Evolutionary conservation across 2,888 invertebrate species (phyloP).

Genomic region (Amphiduros pacificus): DNA sequence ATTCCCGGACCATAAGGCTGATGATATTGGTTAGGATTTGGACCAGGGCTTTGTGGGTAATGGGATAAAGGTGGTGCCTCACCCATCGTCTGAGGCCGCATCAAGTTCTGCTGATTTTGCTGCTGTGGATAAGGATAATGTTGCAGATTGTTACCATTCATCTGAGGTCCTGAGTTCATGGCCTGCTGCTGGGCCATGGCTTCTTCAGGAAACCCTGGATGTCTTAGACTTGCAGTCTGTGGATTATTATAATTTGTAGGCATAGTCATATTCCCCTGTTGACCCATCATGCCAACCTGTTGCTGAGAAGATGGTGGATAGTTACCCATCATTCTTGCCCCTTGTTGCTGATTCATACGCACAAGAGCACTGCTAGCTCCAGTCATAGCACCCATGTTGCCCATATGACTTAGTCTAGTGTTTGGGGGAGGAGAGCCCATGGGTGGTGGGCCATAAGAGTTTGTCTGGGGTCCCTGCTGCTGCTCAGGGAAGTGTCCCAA

Average conservation of each 20-base stretch:
- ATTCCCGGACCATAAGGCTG: constrained; percentile 22
- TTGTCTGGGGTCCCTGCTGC: constrained; percentile 8
- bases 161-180: neutral
- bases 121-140: constrained; percentile 9
- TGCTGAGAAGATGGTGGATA: too few relatives aligned
- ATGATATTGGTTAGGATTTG: constrained; percentile 19
- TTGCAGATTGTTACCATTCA: constrained; percentile 5
- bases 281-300: too few relatives aligned
- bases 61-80: constrained; percentile 34
- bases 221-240: too few relatives aligned
- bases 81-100: constrained; percentile 19
- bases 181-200: constrained; percentile 7
- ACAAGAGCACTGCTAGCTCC: neutral
- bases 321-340: too few relatives aligned
- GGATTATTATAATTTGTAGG: too few relatives aligned
- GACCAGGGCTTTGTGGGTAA: constrained; percentile 40
- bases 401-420: constrained; percentile 1
- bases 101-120: constrained; percentile 11
- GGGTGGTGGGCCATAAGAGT: constrained; percentile 4
- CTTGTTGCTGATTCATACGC: too few relatives aligned
- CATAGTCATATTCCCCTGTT: too few relatives aligned
- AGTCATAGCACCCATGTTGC: constrained; percentile 4
- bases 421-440: constrained; percentile 13
- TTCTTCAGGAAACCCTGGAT: constrained; percentile 1
- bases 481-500: constrained; percentile 8